These are phyloP conservation scores for Liodrosophila aerea DNA, from an alignment of 2,888 invertebrate genomes.

Conservation along the genomic window DNA sequence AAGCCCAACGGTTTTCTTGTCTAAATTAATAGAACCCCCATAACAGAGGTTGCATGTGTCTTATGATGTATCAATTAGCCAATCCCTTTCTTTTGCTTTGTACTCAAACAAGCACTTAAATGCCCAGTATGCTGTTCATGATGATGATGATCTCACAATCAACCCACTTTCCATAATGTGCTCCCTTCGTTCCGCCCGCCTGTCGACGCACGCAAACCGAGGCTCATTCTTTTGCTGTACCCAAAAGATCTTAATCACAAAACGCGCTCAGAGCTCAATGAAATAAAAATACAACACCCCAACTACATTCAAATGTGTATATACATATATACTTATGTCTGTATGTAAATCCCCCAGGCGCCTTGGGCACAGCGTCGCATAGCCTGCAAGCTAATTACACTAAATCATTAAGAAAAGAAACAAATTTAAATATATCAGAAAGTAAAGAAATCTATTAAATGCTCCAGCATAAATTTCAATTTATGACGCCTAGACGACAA, in stretches of 20 bases:
- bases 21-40: conserved; percentile 20
- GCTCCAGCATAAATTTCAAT: conserved; percentile 76
- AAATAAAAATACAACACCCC: conserved; percentile 36
- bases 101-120: conserved; percentile 17
- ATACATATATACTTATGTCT: conserved; percentile 5
- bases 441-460: conserved; percentile 67
- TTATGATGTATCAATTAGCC: conserved; percentile 62
- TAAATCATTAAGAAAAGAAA: conserved; percentile 64
- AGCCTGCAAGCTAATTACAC: conserved; percentile 62
- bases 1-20: neutral
- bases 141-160: conserved; percentile 70
- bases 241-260: conserved; percentile 68
- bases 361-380: conserved; percentile 46
- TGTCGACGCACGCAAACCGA: conserved; percentile 1
- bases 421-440: conserved; percentile 32
- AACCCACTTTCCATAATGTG: conserved; percentile 53
- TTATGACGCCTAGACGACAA: conserved; percentile 59
- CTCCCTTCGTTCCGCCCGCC: conserved; percentile 49
- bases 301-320: conserved; percentile 15
- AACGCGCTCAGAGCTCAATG: conserved; percentile 33
- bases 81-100: conserved; percentile 40
- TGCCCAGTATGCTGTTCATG: conserved; percentile 35
- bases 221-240: conserved; percentile 8
- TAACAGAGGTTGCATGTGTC: conserved; percentile 18
- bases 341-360: conserved; percentile 36